Evolutionary conservation across 2,797 vertebrate species (phyloP).

Genomic region (Catostomus latipinnis): DNA sequence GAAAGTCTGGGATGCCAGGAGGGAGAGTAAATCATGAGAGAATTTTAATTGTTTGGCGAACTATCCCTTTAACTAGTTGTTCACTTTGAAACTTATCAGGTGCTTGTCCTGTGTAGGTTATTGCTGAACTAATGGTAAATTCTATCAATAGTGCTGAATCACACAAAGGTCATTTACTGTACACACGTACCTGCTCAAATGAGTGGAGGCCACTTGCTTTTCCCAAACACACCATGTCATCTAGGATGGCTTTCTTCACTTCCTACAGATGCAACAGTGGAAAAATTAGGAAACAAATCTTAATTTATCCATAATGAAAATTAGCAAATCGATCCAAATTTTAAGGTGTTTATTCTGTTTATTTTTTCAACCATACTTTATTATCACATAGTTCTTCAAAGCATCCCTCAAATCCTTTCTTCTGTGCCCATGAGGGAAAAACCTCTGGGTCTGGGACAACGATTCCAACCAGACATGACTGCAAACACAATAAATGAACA

Average conservation of each 20-base stretch:
- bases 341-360: neutral
- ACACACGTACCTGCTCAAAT: slow-evolving; percentile 90
- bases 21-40: too few relatives aligned
- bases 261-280: slow-evolving; percentile 75
- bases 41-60: too few relatives aligned
- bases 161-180: neutral
- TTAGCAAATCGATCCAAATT: neutral
- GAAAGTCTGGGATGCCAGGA: too few relatives aligned
- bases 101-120: too few relatives aligned
- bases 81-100: too few relatives aligned
- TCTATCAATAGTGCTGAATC: neutral
- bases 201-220: slow-evolving; percentile 94
- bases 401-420: slow-evolving; percentile 87
- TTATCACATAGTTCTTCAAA: slow-evolving; percentile 89
- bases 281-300: neutral
- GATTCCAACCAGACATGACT: slow-evolving; percentile 96
- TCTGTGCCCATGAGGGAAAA: slow-evolving; percentile 93
- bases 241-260: slow-evolving; percentile 90
- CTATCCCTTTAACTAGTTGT: too few relatives aligned
- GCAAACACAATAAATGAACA: slow-evolving; percentile 15
- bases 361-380: slow-evolving; percentile 75
- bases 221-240: slow-evolving; percentile 92
- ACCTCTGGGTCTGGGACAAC: slow-evolving; percentile 93
- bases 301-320: neutral
- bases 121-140: neutral